These are phyloP conservation scores for Morinoia aosen DNA, from an alignment of 2,888 invertebrate species.

Conservation along the genomic window DNA sequence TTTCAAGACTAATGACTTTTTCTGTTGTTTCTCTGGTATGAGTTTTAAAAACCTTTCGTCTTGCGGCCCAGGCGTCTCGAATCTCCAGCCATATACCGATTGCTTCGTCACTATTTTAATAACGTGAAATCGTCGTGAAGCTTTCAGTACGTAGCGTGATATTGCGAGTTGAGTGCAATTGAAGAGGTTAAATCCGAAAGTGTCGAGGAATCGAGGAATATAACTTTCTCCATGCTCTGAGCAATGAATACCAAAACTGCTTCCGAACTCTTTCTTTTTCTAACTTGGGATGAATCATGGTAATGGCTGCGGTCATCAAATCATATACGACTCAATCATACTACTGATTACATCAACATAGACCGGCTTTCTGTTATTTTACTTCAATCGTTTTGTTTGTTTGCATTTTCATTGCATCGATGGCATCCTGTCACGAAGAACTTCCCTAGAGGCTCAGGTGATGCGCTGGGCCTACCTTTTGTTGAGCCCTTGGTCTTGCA, in stretches of 20 bases:
- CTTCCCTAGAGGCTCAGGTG: conserved; percentile 20
- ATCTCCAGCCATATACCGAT: neutral
- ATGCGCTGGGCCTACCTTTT: neutral
- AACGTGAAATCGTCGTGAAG: neutral
- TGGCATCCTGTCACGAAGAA: neutral
- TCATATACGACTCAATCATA: neutral
- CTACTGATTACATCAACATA: neutral
- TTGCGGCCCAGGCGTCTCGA: neutral
- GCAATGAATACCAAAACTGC: too few relatives aligned
- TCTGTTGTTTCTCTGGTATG: neutral
- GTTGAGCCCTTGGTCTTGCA: neutral
- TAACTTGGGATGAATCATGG: neutral
- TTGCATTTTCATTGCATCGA: neutral
- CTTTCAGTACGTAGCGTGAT: neutral
- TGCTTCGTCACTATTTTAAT: neutral
- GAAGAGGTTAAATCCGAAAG: neutral
- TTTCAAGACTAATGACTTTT: neutral
- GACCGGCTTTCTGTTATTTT: neutral
- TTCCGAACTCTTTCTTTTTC: neutral
- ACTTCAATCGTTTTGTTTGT: neutral
- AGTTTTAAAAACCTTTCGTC: neutral
- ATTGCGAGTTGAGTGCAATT: neutral
- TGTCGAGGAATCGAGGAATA: neutral
- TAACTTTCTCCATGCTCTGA: neutral
- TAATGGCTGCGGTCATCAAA: neutral